Conservation (phyloP, 2,113 vertebrate genomes). For the Zosterops lateralis region DNA sequence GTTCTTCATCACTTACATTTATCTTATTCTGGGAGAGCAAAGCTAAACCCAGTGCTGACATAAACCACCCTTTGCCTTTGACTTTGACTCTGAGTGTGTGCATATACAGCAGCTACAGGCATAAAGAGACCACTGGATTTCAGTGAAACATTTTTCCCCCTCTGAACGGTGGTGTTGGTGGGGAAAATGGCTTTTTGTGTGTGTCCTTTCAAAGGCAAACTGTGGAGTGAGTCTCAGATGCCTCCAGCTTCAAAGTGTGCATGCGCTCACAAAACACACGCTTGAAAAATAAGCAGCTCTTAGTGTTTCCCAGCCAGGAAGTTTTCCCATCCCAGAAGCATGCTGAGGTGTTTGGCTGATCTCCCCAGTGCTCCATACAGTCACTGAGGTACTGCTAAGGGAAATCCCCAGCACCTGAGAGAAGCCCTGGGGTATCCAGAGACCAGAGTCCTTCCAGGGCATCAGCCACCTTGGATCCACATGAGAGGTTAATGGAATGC, state of each 20-base stretch:
- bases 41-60: slow-evolving; percentile 63
- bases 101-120: background rate
- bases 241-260: background rate
- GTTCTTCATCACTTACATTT: slow-evolving; percentile 77
- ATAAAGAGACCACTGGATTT: background rate
- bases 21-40: slow-evolving; percentile 73
- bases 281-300: background rate
- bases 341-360: background rate
- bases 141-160: background rate
- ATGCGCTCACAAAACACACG: rapidly evolving
- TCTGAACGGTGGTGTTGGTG: background rate
- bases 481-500: rapidly evolving
- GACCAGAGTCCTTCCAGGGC: background rate
- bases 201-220: background rate
- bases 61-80: slow-evolving; percentile 73
- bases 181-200: background rate
- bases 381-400: background rate
- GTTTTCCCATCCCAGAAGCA: rapidly evolving
- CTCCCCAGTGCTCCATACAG: background rate
- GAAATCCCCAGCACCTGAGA: background rate
- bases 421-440: background rate
- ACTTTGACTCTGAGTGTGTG: slow-evolving; percentile 68
- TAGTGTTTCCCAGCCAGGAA: background rate
- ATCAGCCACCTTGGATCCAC: rapidly evolving
- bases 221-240: background rate